phyloP scores from a whole-genome alignment of 2,797 vertebrate genomes.

The Garrulus glandarius region DNA sequence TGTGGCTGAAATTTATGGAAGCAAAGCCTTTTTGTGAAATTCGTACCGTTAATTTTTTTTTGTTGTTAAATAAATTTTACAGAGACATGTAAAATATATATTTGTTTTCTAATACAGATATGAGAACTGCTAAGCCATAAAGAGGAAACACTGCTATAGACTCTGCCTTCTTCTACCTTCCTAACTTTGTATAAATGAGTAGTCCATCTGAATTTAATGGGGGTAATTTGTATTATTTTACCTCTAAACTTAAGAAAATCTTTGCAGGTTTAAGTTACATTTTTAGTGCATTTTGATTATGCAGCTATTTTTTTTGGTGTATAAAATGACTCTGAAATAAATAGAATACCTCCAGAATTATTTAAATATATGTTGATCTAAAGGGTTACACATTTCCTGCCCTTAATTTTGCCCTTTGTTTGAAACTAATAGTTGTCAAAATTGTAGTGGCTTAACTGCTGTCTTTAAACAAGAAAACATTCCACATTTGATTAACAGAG shows the following conservation, averaged over 20 bases:
- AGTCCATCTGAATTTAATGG: not conserved
- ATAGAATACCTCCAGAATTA: conserved; percentile 25
- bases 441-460: conserved; percentile 37
- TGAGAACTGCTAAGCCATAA: not conserved
- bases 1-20: not conserved
- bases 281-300: not conserved
- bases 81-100: not conserved
- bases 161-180: not conserved
- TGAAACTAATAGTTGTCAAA: conserved; percentile 60
- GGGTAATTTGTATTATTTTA: not conserved
- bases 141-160: not conserved
- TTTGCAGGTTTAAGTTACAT: not conserved
- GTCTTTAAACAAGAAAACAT: conserved; percentile 59
- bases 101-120: not conserved
- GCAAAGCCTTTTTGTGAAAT: not conserved
- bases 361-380: conserved; percentile 62
- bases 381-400: conserved; percentile 17
- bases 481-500: conserved; percentile 47
- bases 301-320: not conserved
- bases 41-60: not conserved
- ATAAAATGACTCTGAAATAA: conserved; percentile 10
- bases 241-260: not conserved
- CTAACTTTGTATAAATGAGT: not conserved
- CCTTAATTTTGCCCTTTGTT: conserved; percentile 52
- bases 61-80: not conserved